phyloP scores from a whole-genome alignment of 2,888 invertebrate species.

The Diadegma fenestrale region DNA sequence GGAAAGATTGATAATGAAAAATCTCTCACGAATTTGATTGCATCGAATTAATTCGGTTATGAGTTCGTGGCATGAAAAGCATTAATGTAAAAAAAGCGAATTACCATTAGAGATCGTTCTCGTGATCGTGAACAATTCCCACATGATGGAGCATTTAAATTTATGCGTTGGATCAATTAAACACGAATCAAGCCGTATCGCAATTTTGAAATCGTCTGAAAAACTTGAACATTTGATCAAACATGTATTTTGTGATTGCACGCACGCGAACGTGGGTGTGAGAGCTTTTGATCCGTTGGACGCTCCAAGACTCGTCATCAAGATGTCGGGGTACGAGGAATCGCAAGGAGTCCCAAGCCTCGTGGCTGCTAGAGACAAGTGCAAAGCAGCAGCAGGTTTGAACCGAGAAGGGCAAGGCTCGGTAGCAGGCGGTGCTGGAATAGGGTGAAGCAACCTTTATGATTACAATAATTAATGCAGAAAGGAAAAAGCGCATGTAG shows the following conservation, averaged over 20 bases:
- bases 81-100: not conserved
- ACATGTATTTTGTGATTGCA: too few relatives aligned
- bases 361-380: not conserved
- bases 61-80: not conserved
- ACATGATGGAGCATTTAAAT: conserved; percentile 1
- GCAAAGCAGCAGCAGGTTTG: conserved; percentile 2
- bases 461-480: conserved; percentile 71
- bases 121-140: not conserved
- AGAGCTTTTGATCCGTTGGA: conserved; percentile 26
- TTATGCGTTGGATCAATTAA: conserved; percentile 2
- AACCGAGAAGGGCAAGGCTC: not conserved
- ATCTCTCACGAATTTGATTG: not conserved
- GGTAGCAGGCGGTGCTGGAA: not conserved
- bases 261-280: not conserved
- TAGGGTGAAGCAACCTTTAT: conserved; percentile 18
- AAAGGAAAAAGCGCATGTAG: conserved; percentile 50
- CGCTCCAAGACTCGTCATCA: conserved; percentile 34
- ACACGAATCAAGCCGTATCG: not conserved
- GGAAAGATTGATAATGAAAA: not conserved
- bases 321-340: conserved; percentile 36
- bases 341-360: conserved; percentile 40
- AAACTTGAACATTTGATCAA: not conserved
- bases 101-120: not conserved
- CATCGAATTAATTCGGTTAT: not conserved
- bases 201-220: not conserved